These are phyloP conservation scores for Tinea pellionella DNA, from an alignment of 2,888 invertebrate species.

Conservation along the genomic window DNA sequence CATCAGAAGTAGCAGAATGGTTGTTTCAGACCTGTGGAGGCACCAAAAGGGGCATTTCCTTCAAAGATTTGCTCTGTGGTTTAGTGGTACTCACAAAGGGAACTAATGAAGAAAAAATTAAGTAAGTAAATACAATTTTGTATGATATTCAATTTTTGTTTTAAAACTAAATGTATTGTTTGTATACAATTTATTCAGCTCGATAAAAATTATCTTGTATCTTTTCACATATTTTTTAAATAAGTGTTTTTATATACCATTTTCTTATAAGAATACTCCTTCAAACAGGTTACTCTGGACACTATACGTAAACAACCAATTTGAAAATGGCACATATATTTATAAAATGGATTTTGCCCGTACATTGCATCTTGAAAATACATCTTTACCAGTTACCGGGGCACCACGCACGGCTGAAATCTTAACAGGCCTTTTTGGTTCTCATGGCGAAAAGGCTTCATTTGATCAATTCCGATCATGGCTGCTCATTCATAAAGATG, in stretches of 20 bases:
- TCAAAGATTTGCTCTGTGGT: slow-evolving; percentile 87
- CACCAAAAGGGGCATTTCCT: slow-evolving; percentile 81
- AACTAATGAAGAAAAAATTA: slow-evolving; percentile 85
- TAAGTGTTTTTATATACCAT: neutral
- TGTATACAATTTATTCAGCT: neutral
- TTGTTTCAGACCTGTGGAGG: slow-evolving; percentile 88
- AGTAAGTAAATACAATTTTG: slow-evolving; percentile 51
- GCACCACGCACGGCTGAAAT: slow-evolving; percentile 44
- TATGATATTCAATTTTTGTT: neutral
- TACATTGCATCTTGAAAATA: slow-evolving; percentile 70
- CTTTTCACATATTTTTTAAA: too few species aligned
- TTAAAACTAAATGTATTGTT: neutral
- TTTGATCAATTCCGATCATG: slow-evolving; percentile 84
- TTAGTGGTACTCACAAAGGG: slow-evolving; percentile 89
- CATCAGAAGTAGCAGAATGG: slow-evolving; percentile 83
- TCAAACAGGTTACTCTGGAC: slow-evolving; percentile 81
- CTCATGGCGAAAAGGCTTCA: slow-evolving; percentile 60
- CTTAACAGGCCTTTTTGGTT: slow-evolving; percentile 48
- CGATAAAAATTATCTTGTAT: neutral
- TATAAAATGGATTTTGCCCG: slow-evolving; percentile 79
- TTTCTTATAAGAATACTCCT: neutral
- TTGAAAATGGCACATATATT: slow-evolving; percentile 73
- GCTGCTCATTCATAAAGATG: slow-evolving; percentile 80
- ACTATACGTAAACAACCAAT: slow-evolving; percentile 85
- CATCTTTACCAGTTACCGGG: slow-evolving; percentile 43